Evolutionary conservation across 2,113 vertebrate genomes (phyloP).

Genomic region (Microtus pennsylvanicus): DNA sequence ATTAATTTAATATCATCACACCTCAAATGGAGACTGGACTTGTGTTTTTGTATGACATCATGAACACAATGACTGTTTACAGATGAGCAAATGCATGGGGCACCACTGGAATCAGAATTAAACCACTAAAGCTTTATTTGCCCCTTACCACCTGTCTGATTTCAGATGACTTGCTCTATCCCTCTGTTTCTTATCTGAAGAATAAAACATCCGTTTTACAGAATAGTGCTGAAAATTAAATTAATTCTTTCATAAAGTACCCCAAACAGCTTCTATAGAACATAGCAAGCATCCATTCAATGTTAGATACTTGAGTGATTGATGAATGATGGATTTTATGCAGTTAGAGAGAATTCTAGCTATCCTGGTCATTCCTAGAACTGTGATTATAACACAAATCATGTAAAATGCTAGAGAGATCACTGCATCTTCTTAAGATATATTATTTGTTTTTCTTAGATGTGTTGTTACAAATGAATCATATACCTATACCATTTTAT

Average conservation of each 20-base stretch:
- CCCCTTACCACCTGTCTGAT: background rate
- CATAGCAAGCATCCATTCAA: background rate
- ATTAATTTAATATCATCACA: background rate
- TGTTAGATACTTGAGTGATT: conserved; percentile 14
- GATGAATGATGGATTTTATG: background rate
- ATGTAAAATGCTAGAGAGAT: conserved; percentile 22
- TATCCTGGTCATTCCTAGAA: background rate
- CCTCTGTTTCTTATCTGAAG: conserved; percentile 45
- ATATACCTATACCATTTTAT: conserved; percentile 11
- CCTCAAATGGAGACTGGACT: background rate
- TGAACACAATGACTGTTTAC: conserved; percentile 17
- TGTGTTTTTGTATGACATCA: background rate
- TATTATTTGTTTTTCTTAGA: conserved; percentile 3
- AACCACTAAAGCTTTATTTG: background rate
- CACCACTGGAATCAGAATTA: background rate
- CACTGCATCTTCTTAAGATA: background rate
- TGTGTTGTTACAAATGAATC: conserved; percentile 54
- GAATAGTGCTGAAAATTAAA: conserved; percentile 50
- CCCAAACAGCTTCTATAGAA: conserved; percentile 24
- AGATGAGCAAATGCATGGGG: conserved; percentile 9
- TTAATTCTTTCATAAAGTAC: conserved; percentile 8
- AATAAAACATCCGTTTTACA: background rate
- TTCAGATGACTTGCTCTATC: conserved; percentile 11
- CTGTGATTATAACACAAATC: conserved; percentile 6
- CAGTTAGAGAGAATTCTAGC: conserved; percentile 15